Evolutionary conservation across 2,113 vertebrate genomes (phyloP).

Genomic region (Prunella himalayana): DNA sequence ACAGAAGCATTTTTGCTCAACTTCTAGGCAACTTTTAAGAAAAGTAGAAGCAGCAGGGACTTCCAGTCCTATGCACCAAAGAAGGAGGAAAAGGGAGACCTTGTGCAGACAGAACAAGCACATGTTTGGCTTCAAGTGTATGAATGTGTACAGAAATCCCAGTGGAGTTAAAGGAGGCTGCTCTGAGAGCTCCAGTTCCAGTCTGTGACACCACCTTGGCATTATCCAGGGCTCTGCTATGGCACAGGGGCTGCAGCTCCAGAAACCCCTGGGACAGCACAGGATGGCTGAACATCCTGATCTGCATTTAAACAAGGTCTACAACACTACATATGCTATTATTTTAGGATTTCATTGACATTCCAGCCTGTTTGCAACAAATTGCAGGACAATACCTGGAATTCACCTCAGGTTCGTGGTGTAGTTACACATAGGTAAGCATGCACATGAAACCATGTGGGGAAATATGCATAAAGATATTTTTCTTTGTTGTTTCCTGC

Average conservation of each 20-base stretch:
- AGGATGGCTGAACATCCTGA: rapidly evolving
- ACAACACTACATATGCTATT: background rate
- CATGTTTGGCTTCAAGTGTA: rapidly evolving
- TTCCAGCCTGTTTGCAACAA: background rate
- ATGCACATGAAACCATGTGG: background rate
- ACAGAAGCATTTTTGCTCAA: background rate
- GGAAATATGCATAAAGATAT: background rate
- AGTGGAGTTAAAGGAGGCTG: background rate
- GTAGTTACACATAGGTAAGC: background rate
- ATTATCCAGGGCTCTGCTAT: background rate
- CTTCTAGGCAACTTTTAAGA: background rate
- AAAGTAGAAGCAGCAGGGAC: background rate
- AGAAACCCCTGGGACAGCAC: background rate
- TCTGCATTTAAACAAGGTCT: background rate
- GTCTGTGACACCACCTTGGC: background rate
- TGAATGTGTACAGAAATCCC: background rate
- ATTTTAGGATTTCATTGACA: background rate
- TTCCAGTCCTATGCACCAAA: background rate
- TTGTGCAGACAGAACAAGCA: rapidly evolving
- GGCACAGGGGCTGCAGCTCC: background rate
- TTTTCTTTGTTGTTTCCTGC: background rate
- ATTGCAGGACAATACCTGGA: background rate
- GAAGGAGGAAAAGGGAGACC: background rate
- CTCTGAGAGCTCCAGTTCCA: background rate
- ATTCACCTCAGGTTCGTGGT: background rate